Evolutionary conservation across 2,888 invertebrate species (phyloP), one percentile per base, ranked within the genome.

Genomic region (Camponotus fellah): DNA sequence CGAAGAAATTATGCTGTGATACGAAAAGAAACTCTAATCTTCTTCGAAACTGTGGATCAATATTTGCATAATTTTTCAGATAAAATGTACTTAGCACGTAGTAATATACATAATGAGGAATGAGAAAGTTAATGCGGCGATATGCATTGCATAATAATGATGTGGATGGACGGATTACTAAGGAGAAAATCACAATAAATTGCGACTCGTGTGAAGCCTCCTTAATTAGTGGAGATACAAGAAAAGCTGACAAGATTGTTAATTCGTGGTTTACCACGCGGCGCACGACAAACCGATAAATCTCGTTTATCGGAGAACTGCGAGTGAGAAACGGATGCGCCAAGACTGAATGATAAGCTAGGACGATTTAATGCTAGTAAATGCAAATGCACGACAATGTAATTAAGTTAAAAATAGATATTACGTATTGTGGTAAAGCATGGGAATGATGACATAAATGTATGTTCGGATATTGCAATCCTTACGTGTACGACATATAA

Each of bases 291-390:
- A 80, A 69, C 17, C 69, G 69, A 80, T 84, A 79, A 74, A 80
- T 84, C 69, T 74, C 40, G 65, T 86, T 84, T 72, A 74, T 75
- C 72, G 75, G 68, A 26, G 40, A n/a, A 77, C 82, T 64, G 64
- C 65, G 46, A 65, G 32, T 64, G 65, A 83, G 69, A 46, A 82
- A 71, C 72, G 56, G 60, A 86, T 65, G 72, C 53, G 9, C n/a
- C 53, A 2, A 53, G 53, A 53, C 53, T 53, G 53, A 82, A 60
- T 60, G 86, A 88, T 89, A 83, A 75, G 84, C 77, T 81, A 83
- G 66, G 64, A 81, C 37, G 40, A 82, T 87, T 81, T 84, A 85
- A 89, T 58, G 81, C 72, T 88, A 89, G 82, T 85, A 77, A 85
- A 87, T 90, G 90, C 75, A 89, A 85, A 87, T 84, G 53, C 68